Evolutionary conservation across 2,797 vertebrate species (phyloP).

Genomic region (Arrhamphus sclerolepis): DNA sequence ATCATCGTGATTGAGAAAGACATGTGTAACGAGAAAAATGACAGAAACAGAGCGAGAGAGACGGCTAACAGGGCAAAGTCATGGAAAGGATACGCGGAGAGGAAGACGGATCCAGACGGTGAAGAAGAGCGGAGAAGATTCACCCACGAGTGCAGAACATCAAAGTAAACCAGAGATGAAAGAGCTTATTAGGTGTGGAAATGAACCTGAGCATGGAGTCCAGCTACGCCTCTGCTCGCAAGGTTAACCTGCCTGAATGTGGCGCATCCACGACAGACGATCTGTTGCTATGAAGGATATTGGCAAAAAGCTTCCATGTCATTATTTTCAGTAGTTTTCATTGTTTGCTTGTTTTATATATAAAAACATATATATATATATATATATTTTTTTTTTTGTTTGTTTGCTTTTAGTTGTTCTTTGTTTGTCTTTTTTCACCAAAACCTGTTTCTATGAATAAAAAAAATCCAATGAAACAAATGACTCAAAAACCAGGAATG

Average conservation of each 20-base stretch:
- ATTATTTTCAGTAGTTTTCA: neutral
- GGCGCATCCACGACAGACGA: conserved; percentile 33
- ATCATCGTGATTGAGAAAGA: conserved; percentile 7
- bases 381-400: no score
- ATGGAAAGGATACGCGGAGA: conserved; percentile 50
- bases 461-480: no score
- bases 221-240: conserved; percentile 48
- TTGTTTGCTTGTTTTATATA: no score
- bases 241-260: conserved; percentile 42
- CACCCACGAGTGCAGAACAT: conserved; percentile 67
- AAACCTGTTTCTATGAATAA: no score
- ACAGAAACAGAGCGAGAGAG: conserved; percentile 33
- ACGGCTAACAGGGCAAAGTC: conserved; percentile 49
- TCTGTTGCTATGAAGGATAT: neutral
- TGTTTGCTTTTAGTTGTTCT: no score
- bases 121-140: conserved; percentile 52
- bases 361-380: no score
- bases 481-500: no score
- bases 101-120: conserved; percentile 33
- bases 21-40: conserved; percentile 7
- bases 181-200: conserved; percentile 75
- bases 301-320: conserved; percentile 2
- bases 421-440: no score
- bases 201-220: conserved; percentile 67
- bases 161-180: conserved; percentile 75